Evolutionary conservation across 2,113 vertebrate species (phyloP).

Genomic region (Brachyhypopomus occidentalis): DNA sequence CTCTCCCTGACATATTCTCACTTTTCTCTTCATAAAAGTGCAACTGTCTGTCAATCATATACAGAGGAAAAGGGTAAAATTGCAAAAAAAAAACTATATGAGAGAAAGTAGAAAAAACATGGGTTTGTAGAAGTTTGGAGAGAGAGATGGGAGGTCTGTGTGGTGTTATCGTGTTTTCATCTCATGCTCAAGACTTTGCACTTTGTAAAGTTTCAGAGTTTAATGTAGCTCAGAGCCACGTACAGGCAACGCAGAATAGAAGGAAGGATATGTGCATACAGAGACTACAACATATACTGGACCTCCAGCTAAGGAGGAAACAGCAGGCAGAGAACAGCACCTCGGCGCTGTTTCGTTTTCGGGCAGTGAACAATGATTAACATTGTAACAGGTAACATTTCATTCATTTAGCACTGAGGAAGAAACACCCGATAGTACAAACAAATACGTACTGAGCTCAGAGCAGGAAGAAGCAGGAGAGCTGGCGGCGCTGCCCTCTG

Average conservation of each 20-base stretch:
- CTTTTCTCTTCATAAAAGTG: constrained; percentile 39
- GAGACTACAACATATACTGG: background rate
- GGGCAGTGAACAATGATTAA: background rate
- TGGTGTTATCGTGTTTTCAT: constrained; percentile 32
- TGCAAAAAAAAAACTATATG: constrained; percentile 35
- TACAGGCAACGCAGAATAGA: background rate
- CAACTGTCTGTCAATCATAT: constrained; percentile 48
- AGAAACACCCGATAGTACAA: background rate
- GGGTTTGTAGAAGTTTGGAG: constrained; percentile 22
- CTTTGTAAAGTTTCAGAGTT: constrained; percentile 21
- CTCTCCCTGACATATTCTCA: constrained; percentile 38
- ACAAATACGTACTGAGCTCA: too few species aligned
- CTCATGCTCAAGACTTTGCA: background rate
- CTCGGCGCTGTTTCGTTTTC: background rate
- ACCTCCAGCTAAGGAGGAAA: background rate
- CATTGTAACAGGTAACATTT: background rate
- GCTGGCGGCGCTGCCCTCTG: constrained; percentile 36
- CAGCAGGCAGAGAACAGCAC: background rate
- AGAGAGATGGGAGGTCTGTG: constrained; percentile 24
- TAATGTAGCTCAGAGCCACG: background rate
- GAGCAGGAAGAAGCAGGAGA: background rate
- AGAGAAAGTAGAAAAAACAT: constrained; percentile 40
- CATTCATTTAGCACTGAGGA: background rate
- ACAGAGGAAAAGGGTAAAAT: constrained; percentile 31
- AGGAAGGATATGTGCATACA: background rate